Conservation (phyloP, 2,797 vertebrate genomes). For the Malacoctenus gilli region DNA sequence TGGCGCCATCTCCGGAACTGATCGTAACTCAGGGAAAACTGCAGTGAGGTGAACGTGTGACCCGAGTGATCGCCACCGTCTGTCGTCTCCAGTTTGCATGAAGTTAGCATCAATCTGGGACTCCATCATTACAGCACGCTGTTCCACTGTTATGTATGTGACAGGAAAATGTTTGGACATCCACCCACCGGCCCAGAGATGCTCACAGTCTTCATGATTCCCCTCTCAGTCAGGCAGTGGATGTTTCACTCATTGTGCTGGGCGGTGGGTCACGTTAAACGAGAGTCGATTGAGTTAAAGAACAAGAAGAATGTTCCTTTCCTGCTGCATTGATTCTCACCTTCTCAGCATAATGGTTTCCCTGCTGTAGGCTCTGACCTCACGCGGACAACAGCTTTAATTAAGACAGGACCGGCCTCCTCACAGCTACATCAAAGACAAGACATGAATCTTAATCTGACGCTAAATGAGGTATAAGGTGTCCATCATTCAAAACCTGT, state of each 20-base stretch:
- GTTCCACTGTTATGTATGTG: too few relatives aligned
- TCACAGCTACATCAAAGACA: not conserved
- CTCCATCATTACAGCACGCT: too few relatives aligned
- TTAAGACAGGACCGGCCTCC: conserved; percentile 52
- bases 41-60: too few relatives aligned
- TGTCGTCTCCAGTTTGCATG: too few relatives aligned
- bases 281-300: conserved; percentile 78
- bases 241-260: conserved; percentile 11
- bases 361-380: conserved; percentile 67
- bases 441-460: conserved; percentile 3
- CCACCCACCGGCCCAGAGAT: conserved; percentile 5
- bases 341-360: conserved; percentile 64
- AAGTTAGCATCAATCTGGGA: too few relatives aligned
- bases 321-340: conserved; percentile 71
- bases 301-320: conserved; percentile 70
- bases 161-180: too few relatives aligned
- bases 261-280: conserved; percentile 70
- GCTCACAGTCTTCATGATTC: conserved; percentile 11
- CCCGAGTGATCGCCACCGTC: too few relatives aligned
- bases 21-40: too few relatives aligned
- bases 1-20: too few relatives aligned
- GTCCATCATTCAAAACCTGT: too few relatives aligned
- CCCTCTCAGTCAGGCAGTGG: not conserved
- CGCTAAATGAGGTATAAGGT: not conserved
- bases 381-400: conserved; percentile 64